phyloP scores from a whole-genome alignment of 2,797 vertebrate species.

The Stomatorhinus walkeri region DNA sequence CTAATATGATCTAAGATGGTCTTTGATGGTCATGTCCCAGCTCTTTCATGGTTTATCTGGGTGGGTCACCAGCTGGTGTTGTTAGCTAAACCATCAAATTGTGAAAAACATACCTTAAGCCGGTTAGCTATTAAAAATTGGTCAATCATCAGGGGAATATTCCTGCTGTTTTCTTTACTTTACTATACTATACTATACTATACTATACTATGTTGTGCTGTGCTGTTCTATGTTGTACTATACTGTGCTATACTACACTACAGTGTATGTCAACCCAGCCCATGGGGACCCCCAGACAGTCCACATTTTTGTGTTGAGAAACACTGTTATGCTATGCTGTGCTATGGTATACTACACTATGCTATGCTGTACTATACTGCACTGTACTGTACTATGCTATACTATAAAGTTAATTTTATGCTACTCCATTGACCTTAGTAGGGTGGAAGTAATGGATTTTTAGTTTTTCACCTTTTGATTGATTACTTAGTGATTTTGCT shows the following conservation, averaged over 20 bases:
- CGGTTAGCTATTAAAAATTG: not conserved
- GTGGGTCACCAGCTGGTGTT: not conserved
- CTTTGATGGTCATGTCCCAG: not conserved
- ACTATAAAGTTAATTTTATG: not conserved
- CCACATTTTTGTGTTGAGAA: not conserved
- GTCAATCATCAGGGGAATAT: not conserved
- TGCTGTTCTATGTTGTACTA: not conserved
- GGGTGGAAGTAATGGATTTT: not conserved
- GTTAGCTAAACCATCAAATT: not conserved
- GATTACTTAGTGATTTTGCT: not conserved
- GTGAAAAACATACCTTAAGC: not conserved
- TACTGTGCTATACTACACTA: conserved; percentile 16
- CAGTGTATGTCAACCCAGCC: not conserved
- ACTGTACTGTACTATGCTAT: not conserved
- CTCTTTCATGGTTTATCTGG: not conserved
- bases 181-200: not conserved
- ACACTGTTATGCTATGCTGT: not conserved
- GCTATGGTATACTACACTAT: no score
- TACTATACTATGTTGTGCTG: not conserved
- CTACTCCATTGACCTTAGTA: conserved; percentile 5
- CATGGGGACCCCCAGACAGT: not conserved
- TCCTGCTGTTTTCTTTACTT: conserved; percentile 2
- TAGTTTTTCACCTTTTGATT: not conserved
- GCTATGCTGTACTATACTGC: not conserved
- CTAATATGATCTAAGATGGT: not conserved